A percentile compares a stretch with the other conserved stretches of the same genome.
phyloP scores from a whole-genome alignment of 1,140 invertebrate genomes.

The Cydia pomonella region DNA sequence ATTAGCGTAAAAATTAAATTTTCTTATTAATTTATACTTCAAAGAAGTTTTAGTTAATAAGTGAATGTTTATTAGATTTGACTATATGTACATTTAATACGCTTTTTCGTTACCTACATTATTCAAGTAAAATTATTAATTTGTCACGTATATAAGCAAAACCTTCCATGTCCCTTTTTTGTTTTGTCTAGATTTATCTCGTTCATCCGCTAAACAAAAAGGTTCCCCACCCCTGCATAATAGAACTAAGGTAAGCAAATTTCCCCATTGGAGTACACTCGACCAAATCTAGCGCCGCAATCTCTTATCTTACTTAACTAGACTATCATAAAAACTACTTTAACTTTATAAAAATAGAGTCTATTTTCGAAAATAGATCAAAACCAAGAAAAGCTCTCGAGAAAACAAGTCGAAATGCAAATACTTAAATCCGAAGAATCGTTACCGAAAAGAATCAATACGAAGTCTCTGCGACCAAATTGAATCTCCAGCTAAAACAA shows the following conservation, averaged over 20 bases:
- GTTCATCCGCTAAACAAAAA: constrained; percentile 29
- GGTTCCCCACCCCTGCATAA: constrained; percentile 46
- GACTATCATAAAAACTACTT: background rate
- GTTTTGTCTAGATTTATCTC: constrained; percentile 9
- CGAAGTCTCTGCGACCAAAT: constrained; percentile 53
- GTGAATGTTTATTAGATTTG: too few relatives aligned
- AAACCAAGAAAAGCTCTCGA: background rate
- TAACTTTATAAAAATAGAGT: background rate
- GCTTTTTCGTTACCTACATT: too few relatives aligned
- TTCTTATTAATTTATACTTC: too few relatives aligned
- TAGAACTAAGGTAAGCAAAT: constrained; percentile 60
- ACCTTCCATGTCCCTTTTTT: background rate
- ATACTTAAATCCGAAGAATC: constrained; percentile 50
- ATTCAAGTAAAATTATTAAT: background rate
- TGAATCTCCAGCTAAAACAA: constrained; percentile 42
- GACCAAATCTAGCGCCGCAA: constrained; percentile 38
- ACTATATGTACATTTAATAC: too few relatives aligned
- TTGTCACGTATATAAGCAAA: background rate
- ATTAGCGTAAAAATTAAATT: too few relatives aligned
- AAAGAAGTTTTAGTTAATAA: too few relatives aligned
- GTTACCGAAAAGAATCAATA: constrained; percentile 55
- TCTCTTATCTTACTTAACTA: background rate
- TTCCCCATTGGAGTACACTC: constrained; percentile 58
- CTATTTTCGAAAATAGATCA: background rate
- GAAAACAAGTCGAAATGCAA: constrained; percentile 43